Percentiles rank a stretch among this genome's conserved stretches.
Evolutionary conservation across 2,113 vertebrate genomes (phyloP).

Genomic region (Rhinoderma darwinii): DNA sequence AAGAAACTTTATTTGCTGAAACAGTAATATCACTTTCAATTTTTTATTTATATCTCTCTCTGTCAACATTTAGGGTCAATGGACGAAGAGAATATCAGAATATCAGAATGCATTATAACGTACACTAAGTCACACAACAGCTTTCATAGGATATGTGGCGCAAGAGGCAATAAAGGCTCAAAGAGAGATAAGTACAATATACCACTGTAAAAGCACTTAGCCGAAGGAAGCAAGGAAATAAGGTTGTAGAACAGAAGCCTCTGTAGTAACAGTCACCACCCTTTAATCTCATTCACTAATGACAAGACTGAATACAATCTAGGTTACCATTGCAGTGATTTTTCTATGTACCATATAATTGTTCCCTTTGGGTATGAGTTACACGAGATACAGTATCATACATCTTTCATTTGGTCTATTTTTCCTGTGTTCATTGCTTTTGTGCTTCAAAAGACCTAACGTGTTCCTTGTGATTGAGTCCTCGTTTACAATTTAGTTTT

Average conservation of each 20-base stretch:
- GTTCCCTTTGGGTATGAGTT: neutral
- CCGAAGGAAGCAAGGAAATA: neutral
- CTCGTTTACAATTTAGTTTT: neutral
- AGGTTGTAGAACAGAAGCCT: neutral
- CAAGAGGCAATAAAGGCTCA: neutral
- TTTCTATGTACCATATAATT: neutral
- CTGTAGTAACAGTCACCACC: conserved; percentile 2
- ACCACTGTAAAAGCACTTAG: neutral
- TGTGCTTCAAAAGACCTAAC: neutral
- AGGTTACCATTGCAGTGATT: neutral
- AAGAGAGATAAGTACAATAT: neutral
- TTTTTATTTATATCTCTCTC: too few species aligned
- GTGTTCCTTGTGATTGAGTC: neutral
- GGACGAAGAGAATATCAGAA: neutral
- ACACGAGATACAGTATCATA: neutral
- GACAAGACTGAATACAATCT: neutral
- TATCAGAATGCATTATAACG: neutral
- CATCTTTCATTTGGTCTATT: neutral
- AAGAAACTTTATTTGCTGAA: too few species aligned
- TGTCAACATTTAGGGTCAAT: too few species aligned
- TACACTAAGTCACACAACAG: neutral
- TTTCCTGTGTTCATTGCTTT: neutral
- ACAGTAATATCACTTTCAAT: too few species aligned
- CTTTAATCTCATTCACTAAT: conserved; percentile 16
- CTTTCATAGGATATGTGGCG: neutral